These are phyloP conservation scores for Drosophila albomicans DNA, from an alignment of 1,140 invertebrate genomes.

Conservation along the genomic window DNA sequence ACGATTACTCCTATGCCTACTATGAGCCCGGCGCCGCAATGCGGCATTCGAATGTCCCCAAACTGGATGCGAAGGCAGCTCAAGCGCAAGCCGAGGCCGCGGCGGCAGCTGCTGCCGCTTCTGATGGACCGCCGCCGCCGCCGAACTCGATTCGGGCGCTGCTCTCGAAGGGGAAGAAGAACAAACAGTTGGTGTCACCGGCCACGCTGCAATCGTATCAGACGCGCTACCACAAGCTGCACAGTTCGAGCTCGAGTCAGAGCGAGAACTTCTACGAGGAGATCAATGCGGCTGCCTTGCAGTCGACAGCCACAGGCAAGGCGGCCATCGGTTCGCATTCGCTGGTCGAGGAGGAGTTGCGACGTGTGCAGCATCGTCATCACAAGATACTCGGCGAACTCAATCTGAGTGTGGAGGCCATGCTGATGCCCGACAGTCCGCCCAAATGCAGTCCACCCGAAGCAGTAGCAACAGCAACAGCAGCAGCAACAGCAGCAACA, in stretches of 20 bases:
- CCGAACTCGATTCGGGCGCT: slow-evolving; percentile 84
- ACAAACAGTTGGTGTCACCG: slow-evolving; percentile 72
- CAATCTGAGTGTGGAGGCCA: slow-evolving; percentile 94
- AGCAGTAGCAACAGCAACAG: neutral
- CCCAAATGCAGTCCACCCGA: slow-evolving; percentile 63
- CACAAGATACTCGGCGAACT: slow-evolving; percentile 92
- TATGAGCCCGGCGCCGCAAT: slow-evolving; percentile 88
- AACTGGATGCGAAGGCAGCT: slow-evolving; percentile 83
- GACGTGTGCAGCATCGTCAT: slow-evolving; percentile 91
- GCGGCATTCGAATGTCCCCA: slow-evolving; percentile 87
- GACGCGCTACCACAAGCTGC: slow-evolving; percentile 68
- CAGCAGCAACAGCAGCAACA: too few relatives aligned
- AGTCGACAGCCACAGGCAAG: slow-evolving; percentile 65
- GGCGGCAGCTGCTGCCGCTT: slow-evolving; percentile 13
- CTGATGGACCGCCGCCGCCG: slow-evolving; percentile 62
- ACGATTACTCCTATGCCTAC: slow-evolving; percentile 91
- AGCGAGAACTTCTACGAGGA: slow-evolving; percentile 96
- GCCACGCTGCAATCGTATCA: slow-evolving; percentile 74
- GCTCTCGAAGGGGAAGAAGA: slow-evolving; percentile 79
- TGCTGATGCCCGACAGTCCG: slow-evolving; percentile 90
- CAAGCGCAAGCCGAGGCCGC: neutral
- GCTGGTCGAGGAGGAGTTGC: slow-evolving; percentile 92
- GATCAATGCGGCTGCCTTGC: slow-evolving; percentile 86
- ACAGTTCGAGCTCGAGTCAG: slow-evolving; percentile 86
- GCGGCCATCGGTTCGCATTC: slow-evolving; percentile 85